A percentile compares a stretch with the other conserved stretches of the same genome.
These are phyloP conservation scores for Trypoxylon attenuatum DNA, from an alignment of 2,888 invertebrate genomes.

Conservation along the genomic window DNA sequence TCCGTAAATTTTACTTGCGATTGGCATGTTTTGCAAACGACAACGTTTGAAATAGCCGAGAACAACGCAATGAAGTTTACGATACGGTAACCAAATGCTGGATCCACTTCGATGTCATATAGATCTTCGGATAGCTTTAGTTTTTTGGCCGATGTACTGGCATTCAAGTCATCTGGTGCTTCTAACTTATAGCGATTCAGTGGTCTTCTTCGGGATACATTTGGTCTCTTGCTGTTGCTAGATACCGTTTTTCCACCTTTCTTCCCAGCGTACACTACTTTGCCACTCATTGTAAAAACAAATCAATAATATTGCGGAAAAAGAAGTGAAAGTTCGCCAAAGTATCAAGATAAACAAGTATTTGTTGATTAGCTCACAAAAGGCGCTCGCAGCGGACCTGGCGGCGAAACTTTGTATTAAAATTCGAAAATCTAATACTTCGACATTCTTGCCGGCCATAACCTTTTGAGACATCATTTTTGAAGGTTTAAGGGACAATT, in stretches of 20 bases:
- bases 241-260: conserved; percentile 16
- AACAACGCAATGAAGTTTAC: conserved; percentile 4
- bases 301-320: no score
- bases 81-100: not conserved
- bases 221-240: conserved; percentile 13
- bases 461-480: no score
- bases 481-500: conserved; percentile 16
- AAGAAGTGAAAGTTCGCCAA: not conserved
- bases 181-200: no score
- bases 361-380: conserved; percentile 1
- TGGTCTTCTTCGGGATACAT: no score
- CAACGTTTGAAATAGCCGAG: not conserved
- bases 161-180: no score
- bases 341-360: conserved; percentile 9
- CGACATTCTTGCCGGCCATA: conserved; percentile 23
- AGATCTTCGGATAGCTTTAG: not conserved
- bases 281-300: conserved; percentile 18
- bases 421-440: conserved; percentile 20
- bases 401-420: conserved; percentile 23
- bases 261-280: conserved; percentile 7
- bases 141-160: not conserved
- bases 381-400: conserved; percentile 15
- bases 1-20: not conserved
- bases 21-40: not conserved
- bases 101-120: no score